Percentiles rank a stretch among this genome's conserved stretches.
Evolutionary conservation across 2,113 vertebrate species (phyloP).

Genomic region (Seriola aureovittata): DNA sequence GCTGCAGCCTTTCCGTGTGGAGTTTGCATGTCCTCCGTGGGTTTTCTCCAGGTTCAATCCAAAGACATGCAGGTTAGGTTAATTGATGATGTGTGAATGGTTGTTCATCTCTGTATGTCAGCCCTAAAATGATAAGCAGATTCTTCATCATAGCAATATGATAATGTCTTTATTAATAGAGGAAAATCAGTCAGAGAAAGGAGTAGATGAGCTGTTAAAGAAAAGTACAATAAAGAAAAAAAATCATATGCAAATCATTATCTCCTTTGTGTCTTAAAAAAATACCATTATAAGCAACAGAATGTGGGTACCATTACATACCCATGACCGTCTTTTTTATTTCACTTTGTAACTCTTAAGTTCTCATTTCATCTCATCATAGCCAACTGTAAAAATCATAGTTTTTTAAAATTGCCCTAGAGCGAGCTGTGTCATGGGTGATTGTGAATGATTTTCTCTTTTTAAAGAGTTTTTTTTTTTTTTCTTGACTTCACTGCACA

Average conservation of each 20-base stretch:
- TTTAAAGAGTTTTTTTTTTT: neutral
- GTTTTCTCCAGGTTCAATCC: no score
- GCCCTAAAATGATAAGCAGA: no score
- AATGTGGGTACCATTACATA: neutral
- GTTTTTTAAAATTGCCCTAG: neutral
- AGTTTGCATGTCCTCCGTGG: no score
- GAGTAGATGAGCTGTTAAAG: conserved; percentile 5
- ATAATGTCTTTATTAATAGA: neutral
- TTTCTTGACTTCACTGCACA: neutral
- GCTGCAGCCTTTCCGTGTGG: no score
- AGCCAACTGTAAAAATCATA: neutral
- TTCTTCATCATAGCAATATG: no score
- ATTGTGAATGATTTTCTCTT: conserved; percentile 15
- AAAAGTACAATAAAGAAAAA: neutral
- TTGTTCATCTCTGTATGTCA: no score
- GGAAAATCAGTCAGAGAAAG: neutral
- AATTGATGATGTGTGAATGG: no score
- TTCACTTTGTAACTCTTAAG: neutral
- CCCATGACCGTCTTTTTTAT: neutral
- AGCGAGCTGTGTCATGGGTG: neutral
- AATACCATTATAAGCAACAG: neutral
- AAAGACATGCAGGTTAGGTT: no score
- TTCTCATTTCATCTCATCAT: neutral
- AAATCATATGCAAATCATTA: neutral
- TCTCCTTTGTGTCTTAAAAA: neutral